Percentiles rank a stretch among this genome's conserved stretches.
These are phyloP conservation scores for Eumaeus atala DNA, from an alignment of 1,140 invertebrate genomes.

Conservation along the genomic window DNA sequence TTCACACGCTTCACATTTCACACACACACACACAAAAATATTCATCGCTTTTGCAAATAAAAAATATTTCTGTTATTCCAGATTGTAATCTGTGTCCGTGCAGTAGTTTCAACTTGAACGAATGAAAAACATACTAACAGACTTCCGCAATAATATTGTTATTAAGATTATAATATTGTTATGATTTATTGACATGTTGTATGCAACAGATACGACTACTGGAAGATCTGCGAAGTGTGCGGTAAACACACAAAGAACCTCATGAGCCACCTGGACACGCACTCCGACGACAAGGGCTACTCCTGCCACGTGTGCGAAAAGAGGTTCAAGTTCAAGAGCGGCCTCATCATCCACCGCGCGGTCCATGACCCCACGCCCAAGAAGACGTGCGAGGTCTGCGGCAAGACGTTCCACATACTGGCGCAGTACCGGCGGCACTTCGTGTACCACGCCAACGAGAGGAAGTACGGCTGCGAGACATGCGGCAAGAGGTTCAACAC, in stretches of 20 bases:
- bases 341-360: slow-evolving; percentile 65
- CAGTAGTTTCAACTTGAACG: too few relatives aligned
- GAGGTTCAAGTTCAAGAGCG: slow-evolving; percentile 69
- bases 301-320: slow-evolving; percentile 75
- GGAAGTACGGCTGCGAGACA: slow-evolving; percentile 69
- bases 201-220: slow-evolving; percentile 50
- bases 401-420: slow-evolving; percentile 63
- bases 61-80: too few relatives aligned
- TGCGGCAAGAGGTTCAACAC: slow-evolving; percentile 74
- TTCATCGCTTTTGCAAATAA: too few relatives aligned
- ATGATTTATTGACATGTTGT: too few relatives aligned
- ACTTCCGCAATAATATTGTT: too few relatives aligned
- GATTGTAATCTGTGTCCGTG: too few relatives aligned
- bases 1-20: too few relatives aligned
- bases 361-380: slow-evolving; percentile 64
- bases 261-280: slow-evolving; percentile 71
- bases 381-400: slow-evolving; percentile 68
- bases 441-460: slow-evolving; percentile 66
- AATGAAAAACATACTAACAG: too few relatives aligned
- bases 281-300: slow-evolving; percentile 73
- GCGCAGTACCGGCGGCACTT: slow-evolving; percentile 61
- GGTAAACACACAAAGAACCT: slow-evolving; percentile 64
- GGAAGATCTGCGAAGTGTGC: slow-evolving; percentile 69
- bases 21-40: too few relatives aligned
- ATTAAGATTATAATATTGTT: too few relatives aligned